Base-by-base conservation (phyloP, 2,797 vertebrate genomes). In the Taenioides sp. region DNA sequence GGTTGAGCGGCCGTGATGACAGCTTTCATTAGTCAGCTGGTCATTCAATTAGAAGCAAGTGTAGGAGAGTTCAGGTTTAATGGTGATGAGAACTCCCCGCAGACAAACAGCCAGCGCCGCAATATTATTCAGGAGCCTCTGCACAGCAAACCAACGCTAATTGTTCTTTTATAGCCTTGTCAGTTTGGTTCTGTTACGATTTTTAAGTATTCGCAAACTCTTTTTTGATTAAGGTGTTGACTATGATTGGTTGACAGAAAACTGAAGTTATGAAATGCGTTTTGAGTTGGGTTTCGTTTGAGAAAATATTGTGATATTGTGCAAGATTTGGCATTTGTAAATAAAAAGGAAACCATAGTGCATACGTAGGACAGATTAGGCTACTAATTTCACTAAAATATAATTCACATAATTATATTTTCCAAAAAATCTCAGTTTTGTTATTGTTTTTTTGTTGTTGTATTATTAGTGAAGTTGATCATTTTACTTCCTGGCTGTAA, bases 1-100 rank as follows among this genome's bases (percentile, higher is more conserved):
- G 63, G 72, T 75, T 77, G 76, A 75, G 80, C 75, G 27, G 70
- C 76, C 73, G 74, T 25, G 68, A 84, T 83, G 81, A 81, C 83
- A 84, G 76, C 71, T 62, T 74, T 76, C 80, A 84, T 89, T 86
- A 82, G 83, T 84, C 83, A 90, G 82, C 75, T 69, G 74, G 78
- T 78, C 76, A 72, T 79, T 86, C 77, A 78, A 70, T 79, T 75
- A 75, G 52, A 23, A 68, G 50, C 31, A 58, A 73, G 76, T 67
- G 83, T 70, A 71, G 62, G 70, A 66, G 63, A 79, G 57, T 75
- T 78, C 37, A 50, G 18, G 67, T 82, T 82, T 82, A 85, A 88
- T 78, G 68, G 69, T 73, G 77, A 80, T 75, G 76, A 86, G 75
- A 72, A 75, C 80, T 84, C 74, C 79, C 82, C 69, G 0, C 1